Base-by-base conservation (phyloP, 2,888 invertebrate species). In the Antheraea assamensis region DNA sequence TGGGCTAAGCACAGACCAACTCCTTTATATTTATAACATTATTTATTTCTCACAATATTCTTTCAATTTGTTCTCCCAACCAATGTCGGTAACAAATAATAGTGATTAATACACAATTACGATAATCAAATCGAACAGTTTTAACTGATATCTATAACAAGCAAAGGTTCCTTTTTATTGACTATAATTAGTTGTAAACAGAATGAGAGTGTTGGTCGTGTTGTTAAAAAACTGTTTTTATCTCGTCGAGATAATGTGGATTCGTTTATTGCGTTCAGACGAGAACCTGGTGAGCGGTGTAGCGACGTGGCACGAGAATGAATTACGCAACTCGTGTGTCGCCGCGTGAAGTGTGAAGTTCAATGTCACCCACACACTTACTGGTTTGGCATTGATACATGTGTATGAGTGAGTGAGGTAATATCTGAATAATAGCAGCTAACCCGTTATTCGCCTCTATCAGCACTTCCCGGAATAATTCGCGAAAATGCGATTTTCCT, bases 311-410 rank as follows among this genome's bases (percentile, higher is more conserved):
- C 77, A 81, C 82, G 82, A 83, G 86, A 76, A 81, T 82, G 82
- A 83, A 86, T 93, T 93, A 93, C 93, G 93, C 89, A 93, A 93
- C 89, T 88, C 92, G 85, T 88, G 89, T 90, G 90, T 90, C 77
- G 86, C 87, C 91, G 89, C 93, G 92, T 91, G 91, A 91, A 91
- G 92, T 90, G 90, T 94, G 94, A 94, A 94, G 94, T 93, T 94
- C 94, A 94, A 94, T 94, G 94, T 94, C 94, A 93, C 90, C 86
- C 87, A 87, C 89, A 85, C 90, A 84, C 88, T 85, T 85, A 81
- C 55, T 75, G 78, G 76, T 74, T 76, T 76, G 75, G 81, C 79
- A 74, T 79, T 76, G 76, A 81, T 75, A 74, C 75, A 76, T 75
- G 75, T 52, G 77, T 70, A 71, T 72, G 86, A 88, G 86, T 88